phyloP scores from a whole-genome alignment of 2,888 invertebrate species.

The Amphipoea oculea region DNA sequence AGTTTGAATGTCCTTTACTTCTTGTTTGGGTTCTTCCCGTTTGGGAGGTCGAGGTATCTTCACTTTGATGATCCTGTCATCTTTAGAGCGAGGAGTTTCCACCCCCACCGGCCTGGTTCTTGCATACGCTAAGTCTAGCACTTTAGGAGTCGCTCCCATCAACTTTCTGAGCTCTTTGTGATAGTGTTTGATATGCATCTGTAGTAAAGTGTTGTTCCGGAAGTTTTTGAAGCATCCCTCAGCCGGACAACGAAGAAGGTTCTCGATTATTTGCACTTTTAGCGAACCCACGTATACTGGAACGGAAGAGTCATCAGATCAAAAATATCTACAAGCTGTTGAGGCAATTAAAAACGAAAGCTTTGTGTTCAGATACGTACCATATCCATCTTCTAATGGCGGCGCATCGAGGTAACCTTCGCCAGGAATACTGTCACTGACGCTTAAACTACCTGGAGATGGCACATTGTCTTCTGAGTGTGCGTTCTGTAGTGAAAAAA shows the following conservation, averaged over 20 bases:
- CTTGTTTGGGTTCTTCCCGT: conserved; percentile 76
- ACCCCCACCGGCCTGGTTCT: conserved; percentile 88
- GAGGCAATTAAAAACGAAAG: background rate
- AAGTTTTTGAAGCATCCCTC: conserved; percentile 97
- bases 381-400: conserved; percentile 84
- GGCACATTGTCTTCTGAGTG: conserved; percentile 8
- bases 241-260: conserved; percentile 93
- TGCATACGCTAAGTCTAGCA: conserved; percentile 95
- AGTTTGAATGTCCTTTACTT: conserved; percentile 39
- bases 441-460: conserved; percentile 20
- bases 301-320: conserved; percentile 52
- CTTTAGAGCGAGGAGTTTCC: conserved; percentile 58
- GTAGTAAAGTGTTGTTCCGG: conserved; percentile 96
- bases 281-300: conserved; percentile 90
- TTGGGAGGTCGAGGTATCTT: conserved; percentile 80
- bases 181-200: conserved; percentile 98
- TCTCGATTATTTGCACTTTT: conserved; percentile 93
- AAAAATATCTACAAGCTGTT: background rate
- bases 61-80: conserved; percentile 79
- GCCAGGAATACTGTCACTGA: conserved; percentile 20
- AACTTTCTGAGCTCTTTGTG: conserved; percentile 94
- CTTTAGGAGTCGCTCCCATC: conserved; percentile 95
- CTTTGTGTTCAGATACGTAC: conserved; percentile 67
- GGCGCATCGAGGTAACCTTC: conserved; percentile 63
- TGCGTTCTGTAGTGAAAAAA: conserved; percentile 12